Base-by-base conservation (phyloP, 2,797 vertebrate genomes). In the Neosilurus mollespiculum region DNA sequence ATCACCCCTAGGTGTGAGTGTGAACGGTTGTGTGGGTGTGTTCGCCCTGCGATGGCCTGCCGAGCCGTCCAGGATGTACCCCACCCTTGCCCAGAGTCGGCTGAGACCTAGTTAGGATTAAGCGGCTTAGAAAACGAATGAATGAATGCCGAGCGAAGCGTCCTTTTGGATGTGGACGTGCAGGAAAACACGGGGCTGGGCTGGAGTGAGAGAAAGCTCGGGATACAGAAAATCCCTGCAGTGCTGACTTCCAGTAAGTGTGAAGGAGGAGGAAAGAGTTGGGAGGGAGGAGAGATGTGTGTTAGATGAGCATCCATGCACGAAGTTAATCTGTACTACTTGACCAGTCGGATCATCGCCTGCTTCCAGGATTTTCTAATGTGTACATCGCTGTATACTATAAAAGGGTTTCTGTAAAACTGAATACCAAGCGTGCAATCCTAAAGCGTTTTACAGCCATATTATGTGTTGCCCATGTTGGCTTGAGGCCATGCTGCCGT, bases 161-260 rank as follows among this genome's bases (percentile, higher is more conserved):
- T 14, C 15, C 6, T 67, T 5, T 72, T 64, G 53, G 37, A 75
- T 76, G 22, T 53, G 51, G 59, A 64, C 43, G 61, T 87, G 72
- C 79, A 90, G 82, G 15, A 24, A 86, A 86, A 70, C 80, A 85
- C 88, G 87, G 89, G 87, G 88, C 65, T 87, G 37, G 66, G 67
- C 62, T 81, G 73, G 53, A 86, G 86, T 81, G 80, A 79, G 89
- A 88, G 90, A 89, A 79, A 84, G 86, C 88, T 90, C 87, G 89
- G 90, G 89, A 90, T 65, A 20, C 88, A 92, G 92, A 90, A 93
- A 92, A 87, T 89, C 85, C 81, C 84, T 87, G 87, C 84, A 92
- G 79, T 81, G 30, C 83, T 82, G 61, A 59, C 65, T 84, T 87
- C 90, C 89, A 91, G 84, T 86, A 85, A 84, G 73, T 80, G 80